Conservation (phyloP, 2,113 vertebrate genomes). For the Tapirus terrestris region DNA sequence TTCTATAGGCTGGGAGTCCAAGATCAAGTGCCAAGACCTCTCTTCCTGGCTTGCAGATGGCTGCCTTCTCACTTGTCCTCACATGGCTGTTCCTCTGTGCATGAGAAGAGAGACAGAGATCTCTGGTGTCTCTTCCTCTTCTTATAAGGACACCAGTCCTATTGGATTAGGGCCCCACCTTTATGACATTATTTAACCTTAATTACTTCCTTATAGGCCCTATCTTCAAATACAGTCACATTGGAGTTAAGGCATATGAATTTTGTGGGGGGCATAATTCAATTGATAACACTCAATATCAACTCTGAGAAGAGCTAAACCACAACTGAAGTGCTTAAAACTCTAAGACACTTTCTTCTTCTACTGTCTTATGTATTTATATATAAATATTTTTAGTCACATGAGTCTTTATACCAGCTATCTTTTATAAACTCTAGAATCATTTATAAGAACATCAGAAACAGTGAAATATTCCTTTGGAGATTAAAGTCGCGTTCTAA, state of each 20-base stretch:
- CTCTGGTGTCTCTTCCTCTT: not conserved
- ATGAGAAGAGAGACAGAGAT: not conserved
- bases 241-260: not conserved
- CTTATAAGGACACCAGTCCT: not conserved
- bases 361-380: not conserved
- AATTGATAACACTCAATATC: not conserved
- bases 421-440: not conserved
- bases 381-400: not conserved
- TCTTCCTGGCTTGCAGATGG: not conserved
- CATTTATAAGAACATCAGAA: not conserved
- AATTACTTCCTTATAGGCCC: not conserved
- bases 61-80: not conserved
- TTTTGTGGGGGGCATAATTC: not conserved
- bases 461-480: not conserved
- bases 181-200: not conserved
- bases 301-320: not conserved
- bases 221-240: not conserved
- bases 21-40: not conserved
- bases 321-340: not conserved
- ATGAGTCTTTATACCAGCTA: not conserved
- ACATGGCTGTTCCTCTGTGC: not conserved
- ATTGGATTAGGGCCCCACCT: not conserved
- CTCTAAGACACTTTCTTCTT: not conserved
- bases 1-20: not conserved
- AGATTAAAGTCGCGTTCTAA: not conserved